phyloP scores from a whole-genome alignment of 1,140 invertebrate species.

The Drosophila auraria region DNA sequence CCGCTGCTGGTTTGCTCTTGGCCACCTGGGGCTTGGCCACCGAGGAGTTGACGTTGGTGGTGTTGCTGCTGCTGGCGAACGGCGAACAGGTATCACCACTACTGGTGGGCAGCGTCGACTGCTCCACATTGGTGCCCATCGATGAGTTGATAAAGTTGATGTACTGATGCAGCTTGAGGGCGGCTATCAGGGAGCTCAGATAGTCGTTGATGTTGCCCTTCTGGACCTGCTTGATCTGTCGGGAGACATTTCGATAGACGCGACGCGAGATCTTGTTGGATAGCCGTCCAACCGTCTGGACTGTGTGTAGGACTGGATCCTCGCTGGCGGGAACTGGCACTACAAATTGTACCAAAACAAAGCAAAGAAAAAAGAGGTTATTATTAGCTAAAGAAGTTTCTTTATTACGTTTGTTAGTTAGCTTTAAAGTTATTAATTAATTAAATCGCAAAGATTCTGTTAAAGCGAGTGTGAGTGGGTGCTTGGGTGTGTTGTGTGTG shows the following conservation, averaged over 20 bases:
- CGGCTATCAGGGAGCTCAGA: constrained; percentile 87
- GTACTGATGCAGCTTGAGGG: constrained; percentile 87
- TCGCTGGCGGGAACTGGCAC: constrained; percentile 87
- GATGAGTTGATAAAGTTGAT: constrained; percentile 85
- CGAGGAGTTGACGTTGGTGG: constrained; percentile 10
- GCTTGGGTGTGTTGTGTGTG: background rate
- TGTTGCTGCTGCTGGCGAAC: constrained; percentile 22
- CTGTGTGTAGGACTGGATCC: constrained; percentile 89
- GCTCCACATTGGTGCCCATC: constrained; percentile 83
- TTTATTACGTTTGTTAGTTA: background rate
- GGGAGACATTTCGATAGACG: constrained; percentile 88
- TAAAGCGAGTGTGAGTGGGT: constrained; percentile 2
- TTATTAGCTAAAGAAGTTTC: constrained; percentile 5
- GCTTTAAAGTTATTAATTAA: constrained; percentile 7
- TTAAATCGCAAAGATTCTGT: background rate
- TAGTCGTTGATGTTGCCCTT: constrained; percentile 88
- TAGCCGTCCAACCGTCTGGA: constrained; percentile 89
- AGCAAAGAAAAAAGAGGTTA: background rate
- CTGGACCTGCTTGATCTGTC: constrained; percentile 87
- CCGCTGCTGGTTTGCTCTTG: constrained; percentile 51
- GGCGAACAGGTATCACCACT: constrained; percentile 59
- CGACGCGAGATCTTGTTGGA: constrained; percentile 89
- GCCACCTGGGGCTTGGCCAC: constrained; percentile 18
- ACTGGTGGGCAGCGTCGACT: constrained; percentile 59
- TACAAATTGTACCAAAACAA: constrained; percentile 63